These are phyloP conservation scores for Lagopus muta DNA, from an alignment of 2,113 vertebrate genomes.

Conservation along the genomic window DNA sequence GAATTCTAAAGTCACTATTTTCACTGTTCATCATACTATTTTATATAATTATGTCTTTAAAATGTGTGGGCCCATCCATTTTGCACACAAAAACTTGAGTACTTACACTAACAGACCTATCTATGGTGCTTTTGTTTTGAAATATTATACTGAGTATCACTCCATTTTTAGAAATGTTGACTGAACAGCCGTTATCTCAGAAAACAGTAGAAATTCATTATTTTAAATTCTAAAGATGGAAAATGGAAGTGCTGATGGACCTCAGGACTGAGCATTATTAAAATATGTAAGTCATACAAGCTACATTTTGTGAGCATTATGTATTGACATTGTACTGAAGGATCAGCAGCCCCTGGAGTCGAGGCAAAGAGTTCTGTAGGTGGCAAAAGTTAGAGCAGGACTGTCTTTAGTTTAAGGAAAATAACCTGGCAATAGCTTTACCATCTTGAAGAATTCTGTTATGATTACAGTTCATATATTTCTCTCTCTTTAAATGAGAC, in stretches of 20 bases:
- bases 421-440: background rate
- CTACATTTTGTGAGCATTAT: background rate
- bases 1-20: background rate
- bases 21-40: background rate
- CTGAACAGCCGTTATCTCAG: background rate
- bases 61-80: background rate
- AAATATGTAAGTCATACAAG: background rate
- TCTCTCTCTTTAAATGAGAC: background rate
- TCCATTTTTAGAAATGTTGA: background rate
- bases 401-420: background rate
- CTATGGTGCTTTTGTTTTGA: background rate
- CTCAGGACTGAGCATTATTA: background rate
- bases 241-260: background rate
- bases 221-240: background rate
- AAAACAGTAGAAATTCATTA: background rate
- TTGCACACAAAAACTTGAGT: background rate
- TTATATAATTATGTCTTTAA: background rate
- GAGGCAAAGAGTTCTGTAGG: background rate
- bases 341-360: background rate
- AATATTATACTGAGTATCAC: background rate
- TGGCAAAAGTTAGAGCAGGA: background rate
- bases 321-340: background rate
- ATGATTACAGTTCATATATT: background rate
- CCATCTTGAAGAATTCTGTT: background rate
- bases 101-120: rapidly evolving